Conservation (phyloP, 2,797 vertebrate genomes). For the Crypturellus tataupa region DNA sequence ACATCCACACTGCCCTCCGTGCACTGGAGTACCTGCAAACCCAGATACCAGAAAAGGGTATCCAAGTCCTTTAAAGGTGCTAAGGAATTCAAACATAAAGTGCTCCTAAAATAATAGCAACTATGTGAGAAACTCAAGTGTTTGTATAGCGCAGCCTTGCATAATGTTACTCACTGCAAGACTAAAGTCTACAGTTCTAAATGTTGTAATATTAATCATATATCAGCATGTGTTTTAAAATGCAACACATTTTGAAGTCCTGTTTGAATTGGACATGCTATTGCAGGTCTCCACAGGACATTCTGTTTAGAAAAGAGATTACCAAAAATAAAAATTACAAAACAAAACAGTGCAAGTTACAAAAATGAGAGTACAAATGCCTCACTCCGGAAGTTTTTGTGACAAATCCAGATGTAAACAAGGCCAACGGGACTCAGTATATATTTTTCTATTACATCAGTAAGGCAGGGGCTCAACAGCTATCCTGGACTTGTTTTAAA, state of each 20-base stretch:
- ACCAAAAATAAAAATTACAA: constrained; percentile 69
- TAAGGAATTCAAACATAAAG: constrained; percentile 41
- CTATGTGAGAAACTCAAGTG: constrained; percentile 33
- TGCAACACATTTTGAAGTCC: constrained; percentile 42
- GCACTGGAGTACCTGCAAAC: neutral
- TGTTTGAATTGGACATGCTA: constrained; percentile 63
- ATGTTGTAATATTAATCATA: neutral
- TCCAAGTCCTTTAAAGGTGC: neutral
- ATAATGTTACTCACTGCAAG: neutral
- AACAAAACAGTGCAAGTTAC: constrained; percentile 44
- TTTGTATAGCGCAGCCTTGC: neutral
- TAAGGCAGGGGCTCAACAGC: neutral
- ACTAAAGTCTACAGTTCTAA: neutral
- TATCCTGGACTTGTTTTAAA: constrained; percentile 16
- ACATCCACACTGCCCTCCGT: too few species aligned
- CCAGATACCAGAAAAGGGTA: neutral
- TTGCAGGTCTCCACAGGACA: constrained; percentile 51
- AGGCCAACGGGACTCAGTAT: neutral
- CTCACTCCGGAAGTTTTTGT: constrained; percentile 56
- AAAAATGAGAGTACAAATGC: constrained; percentile 39
- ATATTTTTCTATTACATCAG: constrained; percentile 20
- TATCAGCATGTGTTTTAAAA: constrained; percentile 35
- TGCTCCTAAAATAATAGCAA: constrained; percentile 43
- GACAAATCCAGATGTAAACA: constrained; percentile 33
- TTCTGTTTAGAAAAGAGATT: constrained; percentile 65